phyloP scores from a whole-genome alignment of 1,140 invertebrate genomes.

The Physella acuta region DNA sequence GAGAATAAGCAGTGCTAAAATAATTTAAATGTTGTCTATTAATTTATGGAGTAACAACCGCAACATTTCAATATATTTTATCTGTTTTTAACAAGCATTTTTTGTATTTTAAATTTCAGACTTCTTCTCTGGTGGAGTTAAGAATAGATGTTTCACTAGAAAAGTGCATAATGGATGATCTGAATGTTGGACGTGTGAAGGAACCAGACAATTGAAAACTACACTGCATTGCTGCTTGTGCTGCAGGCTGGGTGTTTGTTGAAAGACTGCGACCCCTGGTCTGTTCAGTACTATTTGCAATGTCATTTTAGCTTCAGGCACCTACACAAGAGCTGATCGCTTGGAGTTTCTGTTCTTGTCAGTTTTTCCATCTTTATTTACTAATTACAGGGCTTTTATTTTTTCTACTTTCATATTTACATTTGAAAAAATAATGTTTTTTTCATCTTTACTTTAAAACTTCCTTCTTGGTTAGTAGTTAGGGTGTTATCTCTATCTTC shows the following conservation, averaged over 20 bases:
- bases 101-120: not conserved
- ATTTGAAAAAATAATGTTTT: not conserved
- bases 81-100: not conserved
- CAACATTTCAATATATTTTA: not conserved
- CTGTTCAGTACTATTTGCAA: constrained; percentile 20
- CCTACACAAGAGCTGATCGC: not conserved
- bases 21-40: not conserved
- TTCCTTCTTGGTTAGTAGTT: not conserved
- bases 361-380: not conserved
- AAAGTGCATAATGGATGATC: not conserved
- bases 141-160: not conserved
- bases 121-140: too few species aligned
- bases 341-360: not conserved
- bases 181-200: not conserved
- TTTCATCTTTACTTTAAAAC: not conserved
- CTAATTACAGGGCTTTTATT: not conserved
- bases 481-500: not conserved
- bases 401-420: not conserved
- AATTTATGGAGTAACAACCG: not conserved
- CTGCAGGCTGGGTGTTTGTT: constrained; percentile 18
- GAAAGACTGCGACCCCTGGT: constrained; percentile 13
- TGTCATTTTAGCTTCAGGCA: not conserved
- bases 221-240: constrained; percentile 19
- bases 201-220: not conserved
- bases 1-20: not conserved